Evolutionary conservation across 2,113 vertebrate species (phyloP), one percentile per base, ranked within the genome.

Genomic region (Melanocharis versteri): DNA sequence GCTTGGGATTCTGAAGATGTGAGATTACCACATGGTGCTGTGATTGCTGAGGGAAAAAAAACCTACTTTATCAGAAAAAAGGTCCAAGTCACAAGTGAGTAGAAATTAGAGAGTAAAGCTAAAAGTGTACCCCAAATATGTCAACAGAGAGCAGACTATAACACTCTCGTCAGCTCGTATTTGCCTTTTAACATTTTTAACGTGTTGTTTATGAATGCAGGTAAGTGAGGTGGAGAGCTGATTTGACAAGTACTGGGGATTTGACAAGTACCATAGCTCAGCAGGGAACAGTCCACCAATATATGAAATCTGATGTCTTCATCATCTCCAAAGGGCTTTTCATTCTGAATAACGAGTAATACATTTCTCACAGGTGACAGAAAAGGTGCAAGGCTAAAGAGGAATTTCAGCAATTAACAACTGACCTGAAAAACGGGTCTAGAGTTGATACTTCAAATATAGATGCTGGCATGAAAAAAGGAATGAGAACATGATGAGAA

Each of bases 391-490:
- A 87, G 37, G 64, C 64, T 90, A 89, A 71, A 84, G 45, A 83
- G 37, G 69, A 95, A 89, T 71, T 88, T 86, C 60, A 58, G 1
- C 78, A 60, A 50, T 83, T 76, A 91, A 83, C 54, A 94, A 53
- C 54, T 50, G 45, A 80, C 60, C 83, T 90, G 75, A 62, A 88
- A 91, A 92, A 92, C 60, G 24, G 24, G 16, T 83, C 53, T 60
- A 60, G n/a, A 28, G 8, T 68, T 94, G 72, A 24, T 92, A 90
- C 84, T 95, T 96, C 71, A 92, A 89, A 90, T 51, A 72, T 15
- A 81, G 76, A 78, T 2, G 0, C 56, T 9, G 3, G 21, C 35
- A 58, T 45, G 28, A 53, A 81, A 68, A 83, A 92, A 71, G 26
- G 50, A 77, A 22, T 37, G 66, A 88, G 80, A 93, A 80, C 54